Base-by-base conservation (phyloP, 92 coral and sea anemone species). In the Bergia sp. region DNA sequence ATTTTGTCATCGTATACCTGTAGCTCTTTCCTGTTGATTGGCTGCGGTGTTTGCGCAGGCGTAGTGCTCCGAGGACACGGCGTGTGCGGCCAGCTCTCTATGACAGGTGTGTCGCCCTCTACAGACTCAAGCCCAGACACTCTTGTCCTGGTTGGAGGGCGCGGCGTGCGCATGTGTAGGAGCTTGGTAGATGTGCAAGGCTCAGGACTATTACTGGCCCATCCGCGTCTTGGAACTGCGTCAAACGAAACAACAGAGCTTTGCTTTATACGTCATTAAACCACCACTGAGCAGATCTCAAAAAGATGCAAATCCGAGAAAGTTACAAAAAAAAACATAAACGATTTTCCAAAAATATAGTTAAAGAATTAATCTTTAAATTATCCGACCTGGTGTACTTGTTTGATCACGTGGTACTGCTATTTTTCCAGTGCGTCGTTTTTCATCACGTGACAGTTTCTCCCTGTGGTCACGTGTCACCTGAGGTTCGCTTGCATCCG, bases 51-150 rank as follows among this genome's bases (percentile, higher is more conserved):
- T 15, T 86, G 75, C 0, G 90, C 80, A 4, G 96, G 92, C 2
- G 95, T 94, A 75, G 91, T 87, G 83, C 96, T 92, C 38, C 95
- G 91, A 1, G 96, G 95, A 58, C 98, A 95, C 5, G 98, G 96
- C 3, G 98, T 92, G 9, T 92, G 65, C 9, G 92, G 91, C 81
- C 85, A 86, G 77, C 88, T 89, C 5, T 91, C 94, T 69, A 66
- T 73, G 37, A 41, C 50, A 44, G 95, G 93, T 23, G 94, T 92
- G 40, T 90, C 90, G 6, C 86, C 66, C 65, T 89, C 88, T 61
- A 94, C 87, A 49, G 91, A 89, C 76, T 95, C 92, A 37, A 90
- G 47, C 73, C 83, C 86, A 18, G 79, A 21, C 76, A 66, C 80
- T 36, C 82, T 88, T 73, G 87, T 85, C 85, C 58, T 88, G 49